These are phyloP conservation scores for Nomia melanderi DNA, from an alignment of 1,140 invertebrate genomes.

Conservation along the genomic window DNA sequence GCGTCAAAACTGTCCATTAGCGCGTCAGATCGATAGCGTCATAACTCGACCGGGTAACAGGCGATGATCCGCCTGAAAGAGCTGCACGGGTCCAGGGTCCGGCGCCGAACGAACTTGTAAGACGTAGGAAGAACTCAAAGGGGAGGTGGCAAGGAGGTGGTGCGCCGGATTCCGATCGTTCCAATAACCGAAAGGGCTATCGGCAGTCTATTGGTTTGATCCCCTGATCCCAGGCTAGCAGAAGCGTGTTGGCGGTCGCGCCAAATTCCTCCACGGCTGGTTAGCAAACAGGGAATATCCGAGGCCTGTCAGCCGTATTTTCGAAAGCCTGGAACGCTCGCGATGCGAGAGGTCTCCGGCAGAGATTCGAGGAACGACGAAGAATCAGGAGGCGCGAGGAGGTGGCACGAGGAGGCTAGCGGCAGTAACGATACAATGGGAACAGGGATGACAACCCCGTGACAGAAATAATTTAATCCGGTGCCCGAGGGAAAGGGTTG, in stretches of 20 bases:
- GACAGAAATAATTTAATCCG: constrained; percentile 78
- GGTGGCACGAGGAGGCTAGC: background rate
- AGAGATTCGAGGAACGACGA: background rate
- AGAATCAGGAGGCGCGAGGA: too few species aligned
- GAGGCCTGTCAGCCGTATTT: background rate
- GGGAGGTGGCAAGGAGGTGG: background rate
- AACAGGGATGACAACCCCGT: constrained; percentile 38
- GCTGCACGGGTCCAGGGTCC: constrained; percentile 2
- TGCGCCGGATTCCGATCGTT: constrained; percentile 67
- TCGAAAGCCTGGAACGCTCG: constrained; percentile 12
- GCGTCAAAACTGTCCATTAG: constrained; percentile 41
- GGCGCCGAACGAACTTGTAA: background rate
- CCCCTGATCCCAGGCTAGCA: constrained; percentile 76
- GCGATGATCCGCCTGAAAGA: constrained; percentile 61
- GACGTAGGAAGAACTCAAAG: background rate
- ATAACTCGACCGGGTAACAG: constrained; percentile 70
- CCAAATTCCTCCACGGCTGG: constrained; percentile 67
- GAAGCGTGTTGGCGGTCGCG: constrained; percentile 68
- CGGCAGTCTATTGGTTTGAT: constrained; percentile 81
- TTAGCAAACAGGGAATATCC: constrained; percentile 2
- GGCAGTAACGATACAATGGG: background rate
- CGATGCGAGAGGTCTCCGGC: background rate
- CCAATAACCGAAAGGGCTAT: constrained; percentile 79
- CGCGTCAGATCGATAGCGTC: constrained; percentile 75
- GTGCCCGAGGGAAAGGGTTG: constrained; percentile 78